Conservation (phyloP, 2,113 vertebrate species). For the Mastomys coucha region DNA sequence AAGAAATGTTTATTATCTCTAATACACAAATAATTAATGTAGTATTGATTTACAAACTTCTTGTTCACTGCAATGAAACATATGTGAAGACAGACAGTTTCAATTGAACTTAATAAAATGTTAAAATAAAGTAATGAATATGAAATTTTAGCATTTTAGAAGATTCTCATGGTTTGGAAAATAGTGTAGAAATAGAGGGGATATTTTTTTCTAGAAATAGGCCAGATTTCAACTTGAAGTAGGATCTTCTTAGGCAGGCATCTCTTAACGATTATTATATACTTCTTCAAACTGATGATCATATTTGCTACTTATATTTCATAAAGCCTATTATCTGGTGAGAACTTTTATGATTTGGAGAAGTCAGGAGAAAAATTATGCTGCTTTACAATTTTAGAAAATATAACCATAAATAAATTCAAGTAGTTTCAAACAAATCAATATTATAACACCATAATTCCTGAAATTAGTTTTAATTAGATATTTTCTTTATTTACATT, state of each 20-base stretch:
- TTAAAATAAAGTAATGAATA: constrained; percentile 3
- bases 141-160: not conserved
- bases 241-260: not conserved
- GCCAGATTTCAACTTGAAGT: not conserved
- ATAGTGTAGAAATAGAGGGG: not conserved
- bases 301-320: not conserved
- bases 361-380: not conserved
- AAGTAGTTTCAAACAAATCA: not conserved
- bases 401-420: not conserved
- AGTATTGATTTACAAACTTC: not conserved
- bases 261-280: not conserved
- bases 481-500: too few relatives aligned
- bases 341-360: not conserved
- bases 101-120: not conserved
- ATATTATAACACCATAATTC: not conserved
- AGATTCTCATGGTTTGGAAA: not conserved
- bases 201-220: not conserved
- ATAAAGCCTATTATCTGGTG: not conserved
- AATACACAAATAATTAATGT: not conserved
- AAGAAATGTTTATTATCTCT: not conserved
- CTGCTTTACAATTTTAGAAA: not conserved
- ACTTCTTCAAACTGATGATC: not conserved
- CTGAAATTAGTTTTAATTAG: not conserved
- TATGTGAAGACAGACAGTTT: not conserved
- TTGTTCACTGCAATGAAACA: not conserved